A percentile compares a stretch with the other conserved stretches of the same genome.
Evolutionary conservation across 2,113 vertebrate species (phyloP).

Genomic region (Petrocephalus microphthalmus): DNA sequence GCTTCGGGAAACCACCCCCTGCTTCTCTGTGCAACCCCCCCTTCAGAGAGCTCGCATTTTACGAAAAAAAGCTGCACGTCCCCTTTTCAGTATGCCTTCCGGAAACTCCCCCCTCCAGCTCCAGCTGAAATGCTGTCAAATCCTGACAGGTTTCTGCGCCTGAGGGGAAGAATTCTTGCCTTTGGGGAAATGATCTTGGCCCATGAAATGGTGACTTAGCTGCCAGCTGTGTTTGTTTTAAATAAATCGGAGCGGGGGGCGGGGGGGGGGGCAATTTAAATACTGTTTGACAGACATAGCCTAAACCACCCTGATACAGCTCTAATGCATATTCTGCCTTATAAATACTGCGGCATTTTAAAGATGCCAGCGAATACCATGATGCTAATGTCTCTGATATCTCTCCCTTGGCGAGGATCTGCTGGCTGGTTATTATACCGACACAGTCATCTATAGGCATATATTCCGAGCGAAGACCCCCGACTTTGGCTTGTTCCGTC

Average conservation of each 20-base stretch:
- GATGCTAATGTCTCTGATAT: background rate
- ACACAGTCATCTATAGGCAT: background rate
- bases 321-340: background rate
- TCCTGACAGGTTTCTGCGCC: background rate
- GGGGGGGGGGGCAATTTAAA: background rate
- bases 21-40: background rate
- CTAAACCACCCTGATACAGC: background rate
- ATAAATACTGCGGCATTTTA: background rate
- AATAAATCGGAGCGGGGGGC: background rate
- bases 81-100: background rate
- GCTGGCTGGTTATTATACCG: background rate
- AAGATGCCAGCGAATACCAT: background rate
- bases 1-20: background rate
- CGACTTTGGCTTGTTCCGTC: background rate
- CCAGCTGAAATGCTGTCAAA: background rate
- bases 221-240: background rate
- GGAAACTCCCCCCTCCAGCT: background rate
- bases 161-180: background rate
- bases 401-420: background rate
- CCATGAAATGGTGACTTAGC: background rate
- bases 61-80: background rate
- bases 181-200: background rate
- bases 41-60: background rate
- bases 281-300: background rate
- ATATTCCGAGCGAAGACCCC: background rate